These are phyloP conservation scores for Nipponia nippon DNA, from an alignment of 2,113 vertebrate species.

Conservation along the genomic window DNA sequence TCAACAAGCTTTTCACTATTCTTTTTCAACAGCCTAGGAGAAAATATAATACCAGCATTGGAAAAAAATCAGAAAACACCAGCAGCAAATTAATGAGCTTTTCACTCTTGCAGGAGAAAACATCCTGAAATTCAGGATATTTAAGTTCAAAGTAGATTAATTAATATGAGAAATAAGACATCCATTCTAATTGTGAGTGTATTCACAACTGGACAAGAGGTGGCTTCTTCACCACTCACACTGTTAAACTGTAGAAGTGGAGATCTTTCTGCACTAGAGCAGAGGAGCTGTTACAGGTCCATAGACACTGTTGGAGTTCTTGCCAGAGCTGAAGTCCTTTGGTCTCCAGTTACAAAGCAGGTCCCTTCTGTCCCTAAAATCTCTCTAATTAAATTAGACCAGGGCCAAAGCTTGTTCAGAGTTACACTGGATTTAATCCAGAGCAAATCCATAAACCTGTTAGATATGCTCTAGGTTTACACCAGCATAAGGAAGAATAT, in stretches of 20 bases:
- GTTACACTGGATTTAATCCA: background rate
- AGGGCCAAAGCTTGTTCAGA: background rate
- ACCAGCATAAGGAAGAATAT: background rate
- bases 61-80: background rate
- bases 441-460: background rate
- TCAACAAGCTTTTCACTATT: background rate
- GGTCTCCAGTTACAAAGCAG: background rate
- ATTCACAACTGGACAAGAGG: background rate
- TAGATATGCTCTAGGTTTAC: background rate
- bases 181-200: background rate
- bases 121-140: background rate
- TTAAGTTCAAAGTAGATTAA: background rate
- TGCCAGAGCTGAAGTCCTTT: background rate
- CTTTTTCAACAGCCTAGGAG: background rate
- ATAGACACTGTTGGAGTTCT: background rate
- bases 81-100: background rate
- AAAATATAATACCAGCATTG: background rate
- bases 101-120: background rate
- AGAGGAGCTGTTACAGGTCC: background rate
- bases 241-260: background rate
- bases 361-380: background rate
- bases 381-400: background rate
- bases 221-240: background rate
- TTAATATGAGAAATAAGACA: background rate
- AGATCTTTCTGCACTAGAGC: background rate